Conservation (phyloP, 2,113 vertebrate species). For the Hemiprocne comata region DNA sequence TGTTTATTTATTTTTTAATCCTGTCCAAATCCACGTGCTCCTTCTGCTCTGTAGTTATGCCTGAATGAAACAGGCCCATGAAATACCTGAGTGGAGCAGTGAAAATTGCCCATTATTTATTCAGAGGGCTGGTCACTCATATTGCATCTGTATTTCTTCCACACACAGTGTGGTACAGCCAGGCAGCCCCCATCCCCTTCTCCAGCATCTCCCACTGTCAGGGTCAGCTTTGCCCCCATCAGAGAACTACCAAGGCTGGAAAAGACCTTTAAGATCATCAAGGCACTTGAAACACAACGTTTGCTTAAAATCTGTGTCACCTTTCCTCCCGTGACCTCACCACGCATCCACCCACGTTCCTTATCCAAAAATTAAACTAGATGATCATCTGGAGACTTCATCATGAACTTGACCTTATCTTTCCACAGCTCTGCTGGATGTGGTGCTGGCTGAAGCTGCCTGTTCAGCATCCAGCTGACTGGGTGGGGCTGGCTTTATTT, state of each 20-base stretch:
- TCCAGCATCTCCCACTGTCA: background rate
- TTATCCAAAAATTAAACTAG: background rate
- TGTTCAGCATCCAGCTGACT: background rate
- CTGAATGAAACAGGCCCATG: background rate
- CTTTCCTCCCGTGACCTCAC: slow-evolving; percentile 20
- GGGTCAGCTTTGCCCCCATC: background rate
- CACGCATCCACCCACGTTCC: background rate
- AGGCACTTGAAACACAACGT: background rate
- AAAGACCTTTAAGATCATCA: too few species aligned
- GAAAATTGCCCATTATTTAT: background rate
- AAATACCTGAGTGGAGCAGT: background rate
- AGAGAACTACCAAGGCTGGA: too few species aligned
- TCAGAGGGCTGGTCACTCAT: background rate
- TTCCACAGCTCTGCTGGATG: background rate
- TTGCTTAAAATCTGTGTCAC: background rate
- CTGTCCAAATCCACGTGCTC: background rate
- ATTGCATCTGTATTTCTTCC: background rate
- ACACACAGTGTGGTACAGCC: background rate
- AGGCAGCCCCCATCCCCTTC: background rate
- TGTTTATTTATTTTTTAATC: background rate
- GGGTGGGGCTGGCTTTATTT: background rate
- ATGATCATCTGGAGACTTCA: slow-evolving; percentile 1
- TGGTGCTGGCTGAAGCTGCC: background rate
- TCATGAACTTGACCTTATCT: background rate
- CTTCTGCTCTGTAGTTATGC: background rate